A percentile compares a stretch with the other conserved stretches of the same genome.
Evolutionary conservation across 2,888 invertebrate genomes (phyloP).

Genomic region (Bedellia somnulentella): DNA sequence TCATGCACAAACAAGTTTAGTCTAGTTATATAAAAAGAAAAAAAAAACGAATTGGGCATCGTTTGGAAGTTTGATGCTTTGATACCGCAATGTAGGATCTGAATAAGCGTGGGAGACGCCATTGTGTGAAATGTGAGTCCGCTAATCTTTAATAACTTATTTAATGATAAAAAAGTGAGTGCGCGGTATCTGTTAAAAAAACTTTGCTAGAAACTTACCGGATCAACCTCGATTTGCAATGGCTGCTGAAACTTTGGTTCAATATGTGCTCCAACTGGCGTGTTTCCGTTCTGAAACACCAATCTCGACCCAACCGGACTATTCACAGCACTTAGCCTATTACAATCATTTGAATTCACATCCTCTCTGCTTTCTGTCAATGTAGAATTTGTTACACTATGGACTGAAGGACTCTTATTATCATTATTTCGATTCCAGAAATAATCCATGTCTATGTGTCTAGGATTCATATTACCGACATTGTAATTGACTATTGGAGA

Average conservation of each 20-base stretch:
- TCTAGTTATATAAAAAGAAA: too few relatives aligned
- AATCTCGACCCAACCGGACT: slow-evolving; percentile 33
- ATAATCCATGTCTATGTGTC: slow-evolving; percentile 45
- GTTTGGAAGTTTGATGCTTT: too few relatives aligned
- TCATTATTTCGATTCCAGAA: slow-evolving; percentile 39
- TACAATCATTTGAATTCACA: slow-evolving; percentile 45
- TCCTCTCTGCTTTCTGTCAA: slow-evolving; percentile 27
- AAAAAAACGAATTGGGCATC: too few relatives aligned
- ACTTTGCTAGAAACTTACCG: too few relatives aligned
- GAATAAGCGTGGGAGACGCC: too few relatives aligned
- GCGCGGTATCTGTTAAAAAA: too few relatives aligned
- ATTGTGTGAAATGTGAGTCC: too few relatives aligned
- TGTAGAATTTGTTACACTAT: slow-evolving; percentile 29
- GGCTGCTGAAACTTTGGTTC: slow-evolving; percentile 36
- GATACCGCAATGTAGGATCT: too few relatives aligned
- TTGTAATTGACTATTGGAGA: slow-evolving; percentile 53
- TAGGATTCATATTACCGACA: slow-evolving; percentile 54
- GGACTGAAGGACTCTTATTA: slow-evolving; percentile 29
- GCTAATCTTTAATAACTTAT: too few relatives aligned
- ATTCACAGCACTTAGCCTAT: slow-evolving; percentile 31
- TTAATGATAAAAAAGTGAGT: too few relatives aligned
- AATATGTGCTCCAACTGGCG: slow-evolving; percentile 19
- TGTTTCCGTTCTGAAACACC: slow-evolving; percentile 38
- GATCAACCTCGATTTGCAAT: slow-evolving; percentile 69
- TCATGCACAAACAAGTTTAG: too few relatives aligned